A percentile compares a stretch with the other conserved stretches of the same genome.
Evolutionary conservation across 2,888 invertebrate species (phyloP).

Genomic region (Ditylenchus weischeri): DNA sequence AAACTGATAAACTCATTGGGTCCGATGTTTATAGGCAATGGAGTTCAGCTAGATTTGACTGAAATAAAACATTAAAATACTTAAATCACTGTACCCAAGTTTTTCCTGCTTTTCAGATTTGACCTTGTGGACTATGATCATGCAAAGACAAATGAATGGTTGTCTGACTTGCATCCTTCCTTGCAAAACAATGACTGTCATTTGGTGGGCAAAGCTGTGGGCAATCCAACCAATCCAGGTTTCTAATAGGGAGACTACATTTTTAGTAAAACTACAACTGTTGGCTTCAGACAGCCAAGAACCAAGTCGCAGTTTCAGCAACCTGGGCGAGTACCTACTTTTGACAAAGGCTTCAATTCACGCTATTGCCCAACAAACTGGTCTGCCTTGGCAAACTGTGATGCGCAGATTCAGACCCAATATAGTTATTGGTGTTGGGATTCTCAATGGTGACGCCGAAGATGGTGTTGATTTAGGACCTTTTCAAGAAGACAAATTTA

Average conservation of each 20-base stretch:
- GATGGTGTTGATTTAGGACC: constrained; percentile 58
- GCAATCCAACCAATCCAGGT: no score
- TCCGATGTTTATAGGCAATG: no score
- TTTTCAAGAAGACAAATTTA: constrained; percentile 77
- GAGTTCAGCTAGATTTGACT: no score
- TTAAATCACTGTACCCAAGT: background rate
- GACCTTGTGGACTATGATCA: constrained; percentile 11
- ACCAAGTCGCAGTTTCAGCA: constrained; percentile 64
- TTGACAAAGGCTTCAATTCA: constrained; percentile 75
- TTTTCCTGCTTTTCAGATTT: background rate
- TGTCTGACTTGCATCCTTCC: constrained; percentile 15
- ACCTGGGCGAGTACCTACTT: constrained; percentile 81
- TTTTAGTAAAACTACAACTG: background rate
- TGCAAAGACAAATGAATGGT: constrained; percentile 9
- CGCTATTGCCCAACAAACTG: constrained; percentile 65
- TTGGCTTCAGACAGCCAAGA: background rate
- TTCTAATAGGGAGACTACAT: background rate
- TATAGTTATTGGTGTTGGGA: constrained; percentile 69
- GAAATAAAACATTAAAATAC: background rate
- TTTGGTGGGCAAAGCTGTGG: constrained; percentile 1
- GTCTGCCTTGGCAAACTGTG: constrained; percentile 59
- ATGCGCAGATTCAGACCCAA: constrained; percentile 82
- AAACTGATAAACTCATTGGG: no score
- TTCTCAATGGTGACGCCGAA: constrained; percentile 2
- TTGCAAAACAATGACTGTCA: constrained; percentile 7